Conservation (phyloP, 2,888 invertebrate species). For the Parnassius mnemosyne region DNA sequence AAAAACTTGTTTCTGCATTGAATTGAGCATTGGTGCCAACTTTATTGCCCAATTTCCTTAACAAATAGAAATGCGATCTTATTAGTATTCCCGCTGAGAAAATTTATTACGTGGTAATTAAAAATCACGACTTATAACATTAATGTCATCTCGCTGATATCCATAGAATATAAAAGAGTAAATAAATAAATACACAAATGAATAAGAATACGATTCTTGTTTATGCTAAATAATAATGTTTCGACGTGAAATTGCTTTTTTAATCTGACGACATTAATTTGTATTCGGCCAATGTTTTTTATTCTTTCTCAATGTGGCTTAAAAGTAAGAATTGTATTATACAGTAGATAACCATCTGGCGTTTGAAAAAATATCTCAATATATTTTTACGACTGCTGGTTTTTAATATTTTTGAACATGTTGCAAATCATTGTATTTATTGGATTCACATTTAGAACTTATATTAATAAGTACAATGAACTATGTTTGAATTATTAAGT, state of each 20-base stretch:
- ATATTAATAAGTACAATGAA: no score
- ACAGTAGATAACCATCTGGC: not conserved
- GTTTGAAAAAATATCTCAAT: not conserved
- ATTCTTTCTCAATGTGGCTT: not conserved
- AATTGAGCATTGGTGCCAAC: slow-evolving; percentile 18
- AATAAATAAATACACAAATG: slow-evolving; percentile 23
- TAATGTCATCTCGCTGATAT: slow-evolving; percentile 25
- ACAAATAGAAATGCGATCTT: slow-evolving; percentile 27
- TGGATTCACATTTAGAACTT: no score
- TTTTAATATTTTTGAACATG: slow-evolving; percentile 1
- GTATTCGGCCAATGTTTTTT: slow-evolving; percentile 1
- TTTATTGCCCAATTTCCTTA: slow-evolving; percentile 29
- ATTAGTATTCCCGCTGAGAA: slow-evolving; percentile 22
- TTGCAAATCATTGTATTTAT: not conserved
- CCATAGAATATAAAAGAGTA: slow-evolving; percentile 25
- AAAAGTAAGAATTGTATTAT: not conserved
- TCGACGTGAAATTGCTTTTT: slow-evolving; percentile 4
- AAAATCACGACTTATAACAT: slow-evolving; percentile 27
- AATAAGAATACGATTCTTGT: slow-evolving; percentile 23
- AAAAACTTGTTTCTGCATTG: slow-evolving; percentile 27
- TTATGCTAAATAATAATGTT: slow-evolving; percentile 20
- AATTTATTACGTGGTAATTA: slow-evolving; percentile 28
- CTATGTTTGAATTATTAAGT: no score
- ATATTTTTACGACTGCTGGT: not conserved
- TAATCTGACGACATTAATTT: not conserved